Conservation (phyloP, 1,140 invertebrate species). For the Achatina immaculata region DNA sequence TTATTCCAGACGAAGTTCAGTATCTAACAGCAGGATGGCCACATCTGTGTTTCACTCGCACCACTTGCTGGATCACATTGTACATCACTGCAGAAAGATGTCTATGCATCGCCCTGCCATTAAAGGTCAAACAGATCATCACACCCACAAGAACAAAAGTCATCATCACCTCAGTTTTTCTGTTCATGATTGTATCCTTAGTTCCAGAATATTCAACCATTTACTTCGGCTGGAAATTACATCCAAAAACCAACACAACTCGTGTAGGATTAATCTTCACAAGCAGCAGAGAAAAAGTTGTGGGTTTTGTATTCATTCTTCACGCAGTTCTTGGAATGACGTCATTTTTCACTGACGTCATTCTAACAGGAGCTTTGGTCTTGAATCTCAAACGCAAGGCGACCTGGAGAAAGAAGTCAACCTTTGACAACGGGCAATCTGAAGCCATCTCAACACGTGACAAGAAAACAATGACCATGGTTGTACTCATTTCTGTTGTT, state of each 20-base stretch:
- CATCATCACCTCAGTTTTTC: background rate
- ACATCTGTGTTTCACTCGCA: background rate
- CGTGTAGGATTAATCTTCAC: background rate
- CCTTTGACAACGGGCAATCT: background rate
- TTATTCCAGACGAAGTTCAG: background rate
- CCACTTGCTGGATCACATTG: background rate
- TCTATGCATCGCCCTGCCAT: background rate
- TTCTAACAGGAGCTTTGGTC: background rate
- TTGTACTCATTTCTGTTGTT: background rate
- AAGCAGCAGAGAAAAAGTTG: background rate
- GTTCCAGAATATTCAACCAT: background rate
- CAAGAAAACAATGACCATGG: slow-evolving; percentile 5
- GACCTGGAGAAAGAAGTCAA: background rate
- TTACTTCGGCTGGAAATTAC: slow-evolving; percentile 1
- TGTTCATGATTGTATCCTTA: background rate
- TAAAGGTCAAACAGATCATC: slow-evolving; percentile 2
- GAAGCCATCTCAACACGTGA: background rate
- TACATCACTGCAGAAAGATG: no score
- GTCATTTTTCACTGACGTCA: background rate
- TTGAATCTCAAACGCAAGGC: background rate
- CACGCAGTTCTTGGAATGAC: background rate
- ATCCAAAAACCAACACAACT: background rate
- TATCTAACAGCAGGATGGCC: background rate
- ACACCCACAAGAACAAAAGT: background rate
- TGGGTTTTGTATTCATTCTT: background rate